Percentiles rank a stretch among this genome's conserved stretches.
Evolutionary conservation across 2,888 invertebrate species (phyloP).

Genomic region (Eilema caniola): DNA sequence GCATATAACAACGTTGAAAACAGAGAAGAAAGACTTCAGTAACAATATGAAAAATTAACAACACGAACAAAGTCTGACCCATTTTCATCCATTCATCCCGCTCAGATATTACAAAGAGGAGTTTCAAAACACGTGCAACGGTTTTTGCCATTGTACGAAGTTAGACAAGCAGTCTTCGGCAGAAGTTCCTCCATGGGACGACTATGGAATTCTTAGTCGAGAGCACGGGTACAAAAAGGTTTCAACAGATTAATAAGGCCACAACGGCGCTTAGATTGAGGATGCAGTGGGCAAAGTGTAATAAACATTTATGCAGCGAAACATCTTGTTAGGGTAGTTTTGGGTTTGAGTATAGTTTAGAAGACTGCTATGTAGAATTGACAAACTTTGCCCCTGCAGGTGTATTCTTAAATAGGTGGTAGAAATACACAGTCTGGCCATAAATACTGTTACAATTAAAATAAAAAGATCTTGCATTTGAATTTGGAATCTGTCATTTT

Average conservation of each 20-base stretch:
- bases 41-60: slow-evolving; percentile 38
- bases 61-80: slow-evolving; percentile 28
- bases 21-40: slow-evolving; percentile 24
- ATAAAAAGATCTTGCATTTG: too few relatives aligned
- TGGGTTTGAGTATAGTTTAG: neutral
- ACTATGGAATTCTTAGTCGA: slow-evolving; percentile 36
- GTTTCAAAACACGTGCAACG: slow-evolving; percentile 38
- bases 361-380: neutral
- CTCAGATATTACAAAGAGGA: slow-evolving; percentile 28
- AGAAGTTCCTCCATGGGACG: slow-evolving; percentile 36
- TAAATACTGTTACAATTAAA: too few relatives aligned
- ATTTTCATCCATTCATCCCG: slow-evolving; percentile 40
- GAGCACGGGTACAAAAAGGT: slow-evolving; percentile 36
- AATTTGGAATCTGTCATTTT: too few relatives aligned
- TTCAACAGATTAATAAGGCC: slow-evolving; percentile 20
- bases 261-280: neutral
- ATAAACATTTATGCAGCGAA: neutral
- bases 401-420: too few relatives aligned
- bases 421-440: too few relatives aligned
- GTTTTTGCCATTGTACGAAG: slow-evolving; percentile 44
- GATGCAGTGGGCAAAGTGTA: slow-evolving; percentile 7
- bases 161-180: slow-evolving; percentile 37
- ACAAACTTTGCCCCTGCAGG: neutral
- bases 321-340: neutral
- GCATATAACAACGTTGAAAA: slow-evolving; percentile 5